phyloP scores from a whole-genome alignment of 1,140 invertebrate genomes.

The Lasioglossum baleicum region DNA sequence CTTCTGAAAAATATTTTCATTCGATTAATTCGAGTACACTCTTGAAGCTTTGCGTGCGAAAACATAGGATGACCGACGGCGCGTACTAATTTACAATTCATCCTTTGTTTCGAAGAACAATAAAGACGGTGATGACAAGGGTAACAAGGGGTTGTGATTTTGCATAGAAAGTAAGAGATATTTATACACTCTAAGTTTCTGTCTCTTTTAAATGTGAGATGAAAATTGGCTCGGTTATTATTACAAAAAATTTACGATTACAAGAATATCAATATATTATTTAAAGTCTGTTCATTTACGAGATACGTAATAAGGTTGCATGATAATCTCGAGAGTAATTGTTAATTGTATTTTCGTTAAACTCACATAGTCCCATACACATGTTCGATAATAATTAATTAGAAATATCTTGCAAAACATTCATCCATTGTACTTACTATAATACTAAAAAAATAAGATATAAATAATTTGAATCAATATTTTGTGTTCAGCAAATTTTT shows the following conservation, averaged over 20 bases:
- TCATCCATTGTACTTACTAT: no score
- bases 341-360: no score
- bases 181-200: constrained; percentile 10
- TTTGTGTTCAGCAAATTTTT: no score
- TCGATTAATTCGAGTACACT: constrained; percentile 27
- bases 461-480: no score
- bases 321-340: no score
- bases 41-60: background rate
- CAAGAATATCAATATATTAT: background rate
- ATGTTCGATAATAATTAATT: no score
- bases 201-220: background rate
- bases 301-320: no score
- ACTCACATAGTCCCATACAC: no score
- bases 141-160: constrained; percentile 20
- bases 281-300: no score
- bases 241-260: background rate
- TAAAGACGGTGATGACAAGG: constrained; percentile 23
- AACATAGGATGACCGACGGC: constrained; percentile 24
- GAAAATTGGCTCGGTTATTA: background rate
- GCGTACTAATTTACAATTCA: constrained; percentile 41
- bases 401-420: no score
- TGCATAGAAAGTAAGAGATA: constrained; percentile 4
- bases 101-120: constrained; percentile 48
- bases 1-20: constrained; percentile 25
- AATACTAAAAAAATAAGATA: no score